These are phyloP conservation scores for Agriopis aurantiaria DNA, from an alignment of 2,888 invertebrate species.

Conservation along the genomic window DNA sequence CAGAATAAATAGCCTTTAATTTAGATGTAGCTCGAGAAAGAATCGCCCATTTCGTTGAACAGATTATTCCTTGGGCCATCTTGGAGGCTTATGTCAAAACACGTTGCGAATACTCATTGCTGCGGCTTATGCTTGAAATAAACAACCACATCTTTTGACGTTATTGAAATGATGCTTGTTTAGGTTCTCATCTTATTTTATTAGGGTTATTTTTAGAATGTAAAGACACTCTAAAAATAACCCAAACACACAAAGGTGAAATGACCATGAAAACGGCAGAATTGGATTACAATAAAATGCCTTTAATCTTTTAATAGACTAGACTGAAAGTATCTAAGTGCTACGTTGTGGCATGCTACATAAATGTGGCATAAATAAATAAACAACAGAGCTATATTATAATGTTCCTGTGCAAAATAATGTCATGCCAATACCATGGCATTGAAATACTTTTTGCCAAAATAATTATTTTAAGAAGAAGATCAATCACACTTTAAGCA, in stretches of 20 bases:
- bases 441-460: no score
- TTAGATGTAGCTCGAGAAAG: conserved; percentile 58
- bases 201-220: no score
- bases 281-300: neutral
- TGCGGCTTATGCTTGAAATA: conserved; percentile 5
- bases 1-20: conserved; percentile 64
- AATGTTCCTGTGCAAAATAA: no score
- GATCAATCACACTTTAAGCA: no score
- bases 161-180: conserved; percentile 14
- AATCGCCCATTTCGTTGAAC: conserved; percentile 52
- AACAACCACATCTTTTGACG: conserved; percentile 15
- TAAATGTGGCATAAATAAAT: no score
- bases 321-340: neutral
- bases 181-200: neutral
- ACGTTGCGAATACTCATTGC: conserved; percentile 20
- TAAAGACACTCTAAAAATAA: no score
- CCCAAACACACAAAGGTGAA: no score
- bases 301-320: neutral
- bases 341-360: no score
- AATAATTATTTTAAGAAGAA: no score
- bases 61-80: conserved; percentile 53
- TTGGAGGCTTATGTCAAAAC: conserved; percentile 42
- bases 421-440: no score
- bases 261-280: neutral
- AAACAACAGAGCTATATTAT: no score